phyloP scores from a whole-genome alignment of 1,140 invertebrate genomes.

The Magallana ariakensis region DNA sequence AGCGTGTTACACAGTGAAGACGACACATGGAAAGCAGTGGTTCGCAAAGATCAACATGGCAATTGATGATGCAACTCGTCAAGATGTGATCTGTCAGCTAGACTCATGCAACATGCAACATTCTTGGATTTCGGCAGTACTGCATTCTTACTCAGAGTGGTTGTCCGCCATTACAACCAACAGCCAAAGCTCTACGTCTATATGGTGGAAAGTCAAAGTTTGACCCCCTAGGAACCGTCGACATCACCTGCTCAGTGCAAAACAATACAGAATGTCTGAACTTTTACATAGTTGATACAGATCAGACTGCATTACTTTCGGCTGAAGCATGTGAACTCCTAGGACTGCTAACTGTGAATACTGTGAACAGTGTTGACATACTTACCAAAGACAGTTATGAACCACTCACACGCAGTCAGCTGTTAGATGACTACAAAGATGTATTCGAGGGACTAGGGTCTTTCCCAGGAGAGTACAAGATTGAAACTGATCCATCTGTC shows the following conservation, averaged over 20 bases:
- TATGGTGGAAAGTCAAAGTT: slow-evolving; percentile 41
- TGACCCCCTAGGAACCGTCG: not conserved
- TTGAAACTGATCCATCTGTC: slow-evolving; percentile 62
- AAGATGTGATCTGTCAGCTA: slow-evolving; percentile 40
- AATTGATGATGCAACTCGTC: not conserved
- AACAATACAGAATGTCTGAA: not conserved
- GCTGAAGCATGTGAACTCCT: not conserved
- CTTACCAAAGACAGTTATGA: not conserved
- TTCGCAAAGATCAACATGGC: slow-evolving; percentile 30
- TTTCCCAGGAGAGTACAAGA: slow-evolving; percentile 55
- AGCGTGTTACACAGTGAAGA: not conserved
- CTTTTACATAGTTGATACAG: slow-evolving; percentile 27
- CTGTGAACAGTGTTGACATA: not conserved
- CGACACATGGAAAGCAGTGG: slow-evolving; percentile 40
- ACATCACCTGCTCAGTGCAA: not conserved
- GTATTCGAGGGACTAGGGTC: slow-evolving; percentile 58
- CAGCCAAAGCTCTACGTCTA: not conserved
- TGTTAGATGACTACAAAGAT: slow-evolving; percentile 54
- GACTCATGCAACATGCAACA: slow-evolving; percentile 41
- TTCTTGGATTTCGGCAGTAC: too few species aligned
- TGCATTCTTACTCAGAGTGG: too few species aligned
- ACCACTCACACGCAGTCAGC: not conserved
- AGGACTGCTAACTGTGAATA: slow-evolving; percentile 9
- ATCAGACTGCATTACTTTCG: slow-evolving; percentile 34
- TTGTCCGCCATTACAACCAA: too few species aligned